Conservation (phyloP, 2,888 invertebrate genomes). For the Abrostola tripartita region DNA sequence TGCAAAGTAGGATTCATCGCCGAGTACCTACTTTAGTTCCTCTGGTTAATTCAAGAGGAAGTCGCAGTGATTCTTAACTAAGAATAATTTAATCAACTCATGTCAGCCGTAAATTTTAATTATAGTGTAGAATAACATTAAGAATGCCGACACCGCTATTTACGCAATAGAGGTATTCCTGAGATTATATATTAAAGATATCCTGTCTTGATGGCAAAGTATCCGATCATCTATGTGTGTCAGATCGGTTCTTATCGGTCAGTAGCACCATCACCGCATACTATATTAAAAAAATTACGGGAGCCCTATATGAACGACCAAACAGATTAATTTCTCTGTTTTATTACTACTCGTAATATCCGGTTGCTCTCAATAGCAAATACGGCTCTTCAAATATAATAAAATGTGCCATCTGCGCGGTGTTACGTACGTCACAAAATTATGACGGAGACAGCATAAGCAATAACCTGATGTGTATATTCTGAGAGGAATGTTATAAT, state of each 20-base stretch:
- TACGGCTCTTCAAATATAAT: slow-evolving; percentile 68
- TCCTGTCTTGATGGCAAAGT: no score
- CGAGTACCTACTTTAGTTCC: slow-evolving; percentile 14
- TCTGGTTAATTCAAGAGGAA: slow-evolving; percentile 4
- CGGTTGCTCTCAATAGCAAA: slow-evolving; percentile 61
- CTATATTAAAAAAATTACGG: background rate
- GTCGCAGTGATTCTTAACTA: slow-evolving; percentile 32
- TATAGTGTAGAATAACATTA: slow-evolving; percentile 9
- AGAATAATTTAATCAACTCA: slow-evolving; percentile 13
- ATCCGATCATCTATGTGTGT: no score
- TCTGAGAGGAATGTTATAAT: slow-evolving; percentile 5
- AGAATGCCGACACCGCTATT: no score
- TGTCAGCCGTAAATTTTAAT: slow-evolving; percentile 14
- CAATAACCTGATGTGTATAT: slow-evolving; percentile 34
- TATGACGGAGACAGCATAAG: slow-evolving; percentile 36
- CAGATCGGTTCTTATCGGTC: no score
- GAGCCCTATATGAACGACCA: slow-evolving; percentile 23
- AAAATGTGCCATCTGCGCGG: slow-evolving; percentile 57
- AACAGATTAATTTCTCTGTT: slow-evolving; percentile 62
- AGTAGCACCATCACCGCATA: no score
- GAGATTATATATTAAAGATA: no score
- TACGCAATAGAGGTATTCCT: no score
- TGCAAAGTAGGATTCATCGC: slow-evolving; percentile 38
- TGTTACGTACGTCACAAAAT: slow-evolving; percentile 30
- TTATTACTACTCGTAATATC: slow-evolving; percentile 70